A percentile compares a stretch with the other conserved stretches of the same genome.
These are phyloP conservation scores for Thysanoteuthis rhombus DNA, from an alignment of 2,888 invertebrate species.

Conservation along the genomic window DNA sequence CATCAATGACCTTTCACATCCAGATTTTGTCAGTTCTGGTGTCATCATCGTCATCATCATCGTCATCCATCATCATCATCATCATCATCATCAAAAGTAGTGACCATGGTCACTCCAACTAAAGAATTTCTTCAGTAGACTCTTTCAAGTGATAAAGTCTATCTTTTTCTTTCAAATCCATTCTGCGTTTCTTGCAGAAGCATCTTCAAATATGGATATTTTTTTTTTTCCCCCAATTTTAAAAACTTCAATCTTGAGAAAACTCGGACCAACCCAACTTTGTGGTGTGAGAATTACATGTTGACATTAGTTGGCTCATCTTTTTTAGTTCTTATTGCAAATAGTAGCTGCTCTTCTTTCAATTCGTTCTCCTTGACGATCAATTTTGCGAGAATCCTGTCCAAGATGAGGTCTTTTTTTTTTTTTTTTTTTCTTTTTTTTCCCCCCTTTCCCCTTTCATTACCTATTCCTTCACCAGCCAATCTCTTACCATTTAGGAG, in stretches of 20 bases:
- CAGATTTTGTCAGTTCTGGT: not conserved
- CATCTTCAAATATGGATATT: not conserved
- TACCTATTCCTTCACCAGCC: not conserved
- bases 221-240: not conserved
- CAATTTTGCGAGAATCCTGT: not conserved
- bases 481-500: not conserved
- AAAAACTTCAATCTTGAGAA: not conserved
- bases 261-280: not conserved
- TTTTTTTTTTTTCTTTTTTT: no score
- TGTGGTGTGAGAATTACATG: not conserved
- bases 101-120: not conserved
- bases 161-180: not conserved
- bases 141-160: not conserved
- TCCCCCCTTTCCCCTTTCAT: not conserved
- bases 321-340: not conserved
- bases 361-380: not conserved
- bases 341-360: not conserved
- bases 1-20: not conserved
- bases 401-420: no score
- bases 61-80: not conserved
- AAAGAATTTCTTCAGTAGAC: not conserved
- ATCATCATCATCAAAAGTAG: not conserved
- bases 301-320: not conserved
- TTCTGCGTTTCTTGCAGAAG: no score
- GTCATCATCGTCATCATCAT: not conserved